A percentile compares a stretch with the other conserved stretches of the same genome.
Conservation (phyloP, 64 coral and sea anemone species). For the Cladopsammia gracilis region DNA sequence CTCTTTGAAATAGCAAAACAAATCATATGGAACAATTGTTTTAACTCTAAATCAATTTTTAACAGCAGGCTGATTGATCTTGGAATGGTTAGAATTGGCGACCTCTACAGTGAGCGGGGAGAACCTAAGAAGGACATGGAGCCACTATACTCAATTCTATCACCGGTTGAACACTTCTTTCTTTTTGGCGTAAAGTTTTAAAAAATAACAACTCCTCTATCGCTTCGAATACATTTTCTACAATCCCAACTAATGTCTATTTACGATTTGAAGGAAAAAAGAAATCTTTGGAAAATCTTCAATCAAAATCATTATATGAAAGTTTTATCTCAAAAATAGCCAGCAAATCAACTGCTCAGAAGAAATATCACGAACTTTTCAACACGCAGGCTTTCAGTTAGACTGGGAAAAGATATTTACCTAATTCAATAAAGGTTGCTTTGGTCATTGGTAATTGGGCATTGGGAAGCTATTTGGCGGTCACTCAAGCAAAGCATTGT, state of each 20-base stretch:
- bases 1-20: conserved; percentile 20
- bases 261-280: not conserved
- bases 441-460: no score
- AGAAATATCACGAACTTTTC: not conserved
- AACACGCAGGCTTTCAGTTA: not conserved
- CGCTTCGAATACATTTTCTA: not conserved
- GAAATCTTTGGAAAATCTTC: not conserved
- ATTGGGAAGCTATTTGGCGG: no score
- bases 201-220: conserved; percentile 26
- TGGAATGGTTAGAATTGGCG: conserved; percentile 20
- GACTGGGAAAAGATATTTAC: not conserved
- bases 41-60: conserved; percentile 24
- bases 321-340: not conserved
- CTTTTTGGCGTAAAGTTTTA: conserved; percentile 1
- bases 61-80: conserved; percentile 8
- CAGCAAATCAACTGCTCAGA: not conserved
- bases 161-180: not conserved
- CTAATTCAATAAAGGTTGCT: no score
- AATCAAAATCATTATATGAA: not conserved
- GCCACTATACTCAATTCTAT: conserved; percentile 6
- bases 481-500: no score
- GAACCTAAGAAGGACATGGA: not conserved
- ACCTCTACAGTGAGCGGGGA: conserved; percentile 32
- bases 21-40: conserved; percentile 46
- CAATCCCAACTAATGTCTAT: not conserved